phyloP scores from a whole-genome alignment of 1,140 invertebrate species.

The Bilobella aurantiaca region DNA sequence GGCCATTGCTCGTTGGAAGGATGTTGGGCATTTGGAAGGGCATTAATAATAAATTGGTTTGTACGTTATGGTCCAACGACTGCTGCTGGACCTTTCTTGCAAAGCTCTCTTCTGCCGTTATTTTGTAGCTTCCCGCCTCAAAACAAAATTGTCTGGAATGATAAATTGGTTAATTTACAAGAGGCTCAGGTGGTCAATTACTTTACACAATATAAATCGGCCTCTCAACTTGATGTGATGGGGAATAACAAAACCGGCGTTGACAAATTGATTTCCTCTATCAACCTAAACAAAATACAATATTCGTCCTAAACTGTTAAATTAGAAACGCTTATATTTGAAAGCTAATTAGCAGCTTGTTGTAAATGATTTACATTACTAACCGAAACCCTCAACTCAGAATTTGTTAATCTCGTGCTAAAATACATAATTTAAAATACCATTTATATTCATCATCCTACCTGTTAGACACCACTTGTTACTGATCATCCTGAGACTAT shows the following conservation, averaged over 20 bases:
- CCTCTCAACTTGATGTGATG: constrained; percentile 24
- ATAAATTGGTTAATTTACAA: constrained; percentile 36
- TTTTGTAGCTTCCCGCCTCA: not conserved
- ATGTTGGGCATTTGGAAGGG: not conserved
- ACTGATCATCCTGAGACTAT: too few relatives aligned
- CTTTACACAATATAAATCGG: constrained; percentile 35
- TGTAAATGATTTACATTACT: too few relatives aligned
- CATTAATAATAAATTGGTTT: constrained; percentile 3
- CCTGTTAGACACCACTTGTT: too few relatives aligned
- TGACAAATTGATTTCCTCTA: constrained; percentile 31
- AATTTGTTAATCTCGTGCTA: too few relatives aligned
- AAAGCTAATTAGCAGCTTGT: too few relatives aligned
- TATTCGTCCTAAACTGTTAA: too few relatives aligned
- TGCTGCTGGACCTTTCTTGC: not conserved
- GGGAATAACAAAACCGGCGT: constrained; percentile 31
- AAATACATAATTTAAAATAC: too few relatives aligned
- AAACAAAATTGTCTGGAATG: constrained; percentile 33
- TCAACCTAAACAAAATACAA: too few relatives aligned
- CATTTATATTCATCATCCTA: too few relatives aligned
- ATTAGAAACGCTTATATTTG: too few relatives aligned
- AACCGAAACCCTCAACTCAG: too few relatives aligned
- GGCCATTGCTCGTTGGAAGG: too few relatives aligned
- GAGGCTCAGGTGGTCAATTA: constrained; percentile 36
- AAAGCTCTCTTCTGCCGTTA: not conserved
- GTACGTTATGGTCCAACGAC: not conserved